phyloP scores from a whole-genome alignment of 1,140 invertebrate species.

The Sminthurinus signatus region DNA sequence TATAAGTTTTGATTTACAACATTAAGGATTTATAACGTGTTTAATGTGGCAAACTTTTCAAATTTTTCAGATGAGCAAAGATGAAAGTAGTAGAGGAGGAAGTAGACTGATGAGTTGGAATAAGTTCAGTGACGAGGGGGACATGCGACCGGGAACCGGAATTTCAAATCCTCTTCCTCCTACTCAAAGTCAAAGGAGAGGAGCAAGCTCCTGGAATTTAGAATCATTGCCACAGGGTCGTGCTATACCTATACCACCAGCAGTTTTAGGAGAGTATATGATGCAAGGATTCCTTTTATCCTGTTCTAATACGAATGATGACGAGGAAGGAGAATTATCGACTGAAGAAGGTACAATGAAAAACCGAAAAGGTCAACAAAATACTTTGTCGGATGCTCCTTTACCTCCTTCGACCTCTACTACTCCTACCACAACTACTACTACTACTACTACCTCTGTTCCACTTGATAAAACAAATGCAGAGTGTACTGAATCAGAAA shows the following conservation, averaged over 20 bases:
- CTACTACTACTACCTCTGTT: background rate
- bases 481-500: background rate
- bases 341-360: background rate
- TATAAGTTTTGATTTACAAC: too few relatives aligned
- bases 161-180: too few relatives aligned
- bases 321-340: background rate
- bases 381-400: background rate
- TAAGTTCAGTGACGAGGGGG: background rate
- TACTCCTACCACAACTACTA: background rate
- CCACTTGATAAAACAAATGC: background rate
- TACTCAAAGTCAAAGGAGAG: background rate
- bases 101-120: background rate
- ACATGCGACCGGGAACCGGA: background rate
- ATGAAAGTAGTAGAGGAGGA: too few relatives aligned
- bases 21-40: too few relatives aligned
- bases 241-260: constrained; percentile 45
- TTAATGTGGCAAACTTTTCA: too few relatives aligned
- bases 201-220: constrained; percentile 31
- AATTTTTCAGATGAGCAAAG: too few relatives aligned
- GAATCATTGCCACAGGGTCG: constrained; percentile 40
- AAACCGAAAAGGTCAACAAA: background rate
- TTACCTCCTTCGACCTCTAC: background rate
- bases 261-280: constrained; percentile 49
- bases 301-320: constrained; percentile 22
- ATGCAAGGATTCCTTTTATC: constrained; percentile 78